Percentiles rank a stretch among this genome's conserved stretches.
phyloP scores from a whole-genome alignment of 1,140 invertebrate species.

The Drosophila carrolli region DNA sequence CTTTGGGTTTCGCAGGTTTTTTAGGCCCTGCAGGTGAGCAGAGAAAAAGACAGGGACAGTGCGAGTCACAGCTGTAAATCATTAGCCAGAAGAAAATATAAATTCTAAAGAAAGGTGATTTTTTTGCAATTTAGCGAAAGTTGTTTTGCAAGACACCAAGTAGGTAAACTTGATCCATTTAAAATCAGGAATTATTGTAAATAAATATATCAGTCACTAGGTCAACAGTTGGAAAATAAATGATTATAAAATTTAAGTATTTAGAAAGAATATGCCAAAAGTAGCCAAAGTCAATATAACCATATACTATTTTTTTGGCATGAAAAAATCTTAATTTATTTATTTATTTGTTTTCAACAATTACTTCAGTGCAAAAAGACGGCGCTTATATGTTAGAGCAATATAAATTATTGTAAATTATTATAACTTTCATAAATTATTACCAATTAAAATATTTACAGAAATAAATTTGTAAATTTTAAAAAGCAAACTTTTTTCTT shows the following conservation, averaged over 20 bases:
- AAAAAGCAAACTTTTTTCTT: no score
- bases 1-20: slow-evolving; percentile 39
- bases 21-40: slow-evolving; percentile 5
- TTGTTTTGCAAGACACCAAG: neutral
- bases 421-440: no score
- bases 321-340: no score
- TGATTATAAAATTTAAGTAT: no score
- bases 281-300: no score
- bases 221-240: neutral
- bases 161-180: neutral
- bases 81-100: neutral
- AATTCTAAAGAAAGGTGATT: neutral
- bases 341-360: no score
- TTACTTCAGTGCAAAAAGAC: no score
- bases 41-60: slow-evolving; percentile 2
- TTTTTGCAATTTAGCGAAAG: neutral
- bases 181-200: neutral
- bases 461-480: no score
- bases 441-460: no score
- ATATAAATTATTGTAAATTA: no score
- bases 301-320: no score
- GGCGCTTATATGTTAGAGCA: no score
- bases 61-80: neutral
- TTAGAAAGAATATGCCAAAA: neutral
- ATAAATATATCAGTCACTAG: slow-evolving; percentile 5